phyloP scores from a whole-genome alignment of 2,888 invertebrate species.

The Nemotelus nigrinus region DNA sequence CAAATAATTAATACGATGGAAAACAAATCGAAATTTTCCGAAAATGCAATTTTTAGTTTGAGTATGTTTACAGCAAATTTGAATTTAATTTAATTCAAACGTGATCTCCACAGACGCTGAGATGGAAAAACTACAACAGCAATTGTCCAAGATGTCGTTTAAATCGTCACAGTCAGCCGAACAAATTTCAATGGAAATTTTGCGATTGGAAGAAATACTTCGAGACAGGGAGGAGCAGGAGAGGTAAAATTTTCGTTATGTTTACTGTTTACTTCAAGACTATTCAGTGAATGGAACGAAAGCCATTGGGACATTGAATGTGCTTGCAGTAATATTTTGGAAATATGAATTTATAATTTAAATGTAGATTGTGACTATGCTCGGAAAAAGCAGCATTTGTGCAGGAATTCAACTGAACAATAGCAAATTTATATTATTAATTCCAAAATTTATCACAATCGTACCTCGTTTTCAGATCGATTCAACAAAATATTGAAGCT shows the following conservation, averaged over 20 bases:
- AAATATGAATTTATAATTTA: neutral
- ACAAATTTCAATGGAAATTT: slow-evolving; percentile 36
- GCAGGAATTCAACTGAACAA: neutral
- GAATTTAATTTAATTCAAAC: neutral
- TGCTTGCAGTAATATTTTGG: neutral
- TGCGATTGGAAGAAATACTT: slow-evolving; percentile 38
- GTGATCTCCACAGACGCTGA: slow-evolving; percentile 35
- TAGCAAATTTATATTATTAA: neutral
- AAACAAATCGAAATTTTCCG: slow-evolving; percentile 32
- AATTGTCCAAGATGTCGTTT: slow-evolving; percentile 35
- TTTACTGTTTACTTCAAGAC: neutral
- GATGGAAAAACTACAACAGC: slow-evolving; percentile 43
- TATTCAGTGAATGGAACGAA: neutral
- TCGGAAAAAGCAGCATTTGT: neutral
- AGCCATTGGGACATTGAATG: neutral
- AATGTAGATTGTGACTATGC: neutral
- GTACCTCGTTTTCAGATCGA: neutral
- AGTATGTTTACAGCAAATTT: slow-evolving; percentile 22
- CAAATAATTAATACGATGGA: slow-evolving; percentile 27
- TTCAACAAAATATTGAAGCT: slow-evolving; percentile 17
- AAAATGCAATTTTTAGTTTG: slow-evolving; percentile 27
- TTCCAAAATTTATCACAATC: neutral
- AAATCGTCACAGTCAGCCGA: slow-evolving; percentile 34
- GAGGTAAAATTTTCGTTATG: neutral
- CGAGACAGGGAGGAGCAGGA: slow-evolving; percentile 35